Evolutionary conservation across 2,797 vertebrate genomes (phyloP).

Genomic region (Clangula hyemalis): DNA sequence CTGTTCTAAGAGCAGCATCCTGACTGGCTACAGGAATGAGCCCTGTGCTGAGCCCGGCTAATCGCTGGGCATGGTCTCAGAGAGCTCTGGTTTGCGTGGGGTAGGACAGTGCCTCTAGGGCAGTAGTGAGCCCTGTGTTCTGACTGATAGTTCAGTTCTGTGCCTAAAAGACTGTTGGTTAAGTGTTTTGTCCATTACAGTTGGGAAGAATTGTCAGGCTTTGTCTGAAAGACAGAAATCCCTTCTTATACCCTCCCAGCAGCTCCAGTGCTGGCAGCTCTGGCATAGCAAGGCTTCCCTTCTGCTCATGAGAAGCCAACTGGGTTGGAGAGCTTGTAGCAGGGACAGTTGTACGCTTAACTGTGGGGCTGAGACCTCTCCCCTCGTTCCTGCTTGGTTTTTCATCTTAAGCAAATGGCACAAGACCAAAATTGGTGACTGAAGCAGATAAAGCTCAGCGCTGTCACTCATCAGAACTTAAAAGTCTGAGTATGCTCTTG

Average conservation of each 20-base stretch:
- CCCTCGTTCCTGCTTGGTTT: not conserved
- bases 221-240: not conserved
- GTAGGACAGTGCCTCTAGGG: not conserved
- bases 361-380: not conserved
- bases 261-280: not conserved
- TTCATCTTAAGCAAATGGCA: not conserved
- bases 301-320: not conserved
- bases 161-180: not conserved
- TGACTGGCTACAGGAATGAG: not conserved
- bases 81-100: accelerated
- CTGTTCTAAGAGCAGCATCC: not conserved
- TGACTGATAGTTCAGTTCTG: not conserved
- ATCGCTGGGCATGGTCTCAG: not conserved
- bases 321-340: not conserved
- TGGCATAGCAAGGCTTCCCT: not conserved
- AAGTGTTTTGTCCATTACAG: not conserved
- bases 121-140: not conserved
- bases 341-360: not conserved
- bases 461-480: not conserved
- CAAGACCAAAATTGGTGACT: not conserved
- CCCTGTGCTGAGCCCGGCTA: not conserved
- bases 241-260: not conserved
- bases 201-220: not conserved
- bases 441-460: not conserved
- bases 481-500: not conserved